Percentiles rank a stretch among this genome's conserved stretches.
These are phyloP conservation scores for Apocheima hispidaria DNA, from an alignment of 2,888 invertebrate species.

Conservation along the genomic window DNA sequence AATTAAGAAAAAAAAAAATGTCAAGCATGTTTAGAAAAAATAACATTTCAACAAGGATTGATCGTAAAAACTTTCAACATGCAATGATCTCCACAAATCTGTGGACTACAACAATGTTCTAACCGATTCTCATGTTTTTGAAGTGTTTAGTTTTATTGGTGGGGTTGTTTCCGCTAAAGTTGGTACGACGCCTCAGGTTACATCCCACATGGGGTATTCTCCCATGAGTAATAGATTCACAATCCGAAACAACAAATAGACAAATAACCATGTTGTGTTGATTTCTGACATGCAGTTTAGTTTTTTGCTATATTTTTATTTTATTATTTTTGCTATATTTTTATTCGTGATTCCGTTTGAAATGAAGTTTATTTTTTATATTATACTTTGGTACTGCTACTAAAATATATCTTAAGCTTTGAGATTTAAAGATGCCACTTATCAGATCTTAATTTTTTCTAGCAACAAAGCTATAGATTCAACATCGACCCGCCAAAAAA, in stretches of 20 bases:
- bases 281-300: neutral
- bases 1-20: too few relatives aligned
- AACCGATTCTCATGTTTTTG: slow-evolving; percentile 13
- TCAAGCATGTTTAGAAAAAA: too few relatives aligned
- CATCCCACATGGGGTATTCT: slow-evolving; percentile 70
- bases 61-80: too few relatives aligned
- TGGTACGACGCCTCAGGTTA: slow-evolving; percentile 60
- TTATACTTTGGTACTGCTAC: too few relatives aligned
- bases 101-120: slow-evolving; percentile 4
- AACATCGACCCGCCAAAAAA: too few relatives aligned
- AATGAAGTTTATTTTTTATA: too few relatives aligned
- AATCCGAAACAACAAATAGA: slow-evolving; percentile 60
- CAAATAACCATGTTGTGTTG: slow-evolving; percentile 48
- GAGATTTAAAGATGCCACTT: too few relatives aligned
- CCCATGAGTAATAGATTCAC: slow-evolving; percentile 74
- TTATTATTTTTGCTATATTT: neutral
- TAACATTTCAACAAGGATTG: too few relatives aligned
- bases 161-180: slow-evolving; percentile 66
- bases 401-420: too few relatives aligned
- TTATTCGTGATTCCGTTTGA: too few relatives aligned
- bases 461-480: too few relatives aligned
- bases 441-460: too few relatives aligned
- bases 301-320: neutral
- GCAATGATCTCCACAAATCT: neutral
- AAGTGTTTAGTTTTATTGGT: slow-evolving; percentile 36